Conservation (phyloP, 2,888 invertebrate species). For the Heliconius ethilla region DNA sequence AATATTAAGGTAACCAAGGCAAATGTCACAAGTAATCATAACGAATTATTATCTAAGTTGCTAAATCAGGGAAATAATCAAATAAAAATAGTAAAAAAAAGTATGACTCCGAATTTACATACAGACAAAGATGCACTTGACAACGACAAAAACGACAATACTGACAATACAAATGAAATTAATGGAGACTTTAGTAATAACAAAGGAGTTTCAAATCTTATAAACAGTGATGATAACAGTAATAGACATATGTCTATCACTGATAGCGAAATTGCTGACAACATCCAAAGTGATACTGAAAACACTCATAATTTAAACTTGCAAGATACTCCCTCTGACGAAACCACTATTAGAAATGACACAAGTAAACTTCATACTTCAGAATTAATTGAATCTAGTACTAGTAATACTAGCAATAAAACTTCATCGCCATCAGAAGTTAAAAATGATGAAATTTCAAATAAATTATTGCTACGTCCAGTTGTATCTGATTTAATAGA, state of each 20-base stretch:
- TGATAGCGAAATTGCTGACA: background rate
- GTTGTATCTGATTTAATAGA: background rate
- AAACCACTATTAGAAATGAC: background rate
- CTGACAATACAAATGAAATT: slow-evolving; percentile 12
- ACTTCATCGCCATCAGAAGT: background rate
- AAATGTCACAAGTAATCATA: slow-evolving; percentile 48
- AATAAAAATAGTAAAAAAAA: slow-evolving; percentile 71
- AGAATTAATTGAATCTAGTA: background rate
- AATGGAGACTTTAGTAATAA: slow-evolving; percentile 2
- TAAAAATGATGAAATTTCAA: background rate
- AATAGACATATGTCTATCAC: background rate
- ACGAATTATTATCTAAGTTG: slow-evolving; percentile 68
- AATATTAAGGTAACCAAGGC: slow-evolving; percentile 35
- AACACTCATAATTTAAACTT: background rate
- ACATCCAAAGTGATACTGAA: background rate
- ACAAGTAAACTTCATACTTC: background rate
- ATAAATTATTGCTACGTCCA: background rate
- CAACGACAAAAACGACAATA: slow-evolving; percentile 31
- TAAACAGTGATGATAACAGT: background rate
- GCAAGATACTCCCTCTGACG: background rate
- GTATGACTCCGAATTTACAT: slow-evolving; percentile 42
- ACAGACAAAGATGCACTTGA: slow-evolving; percentile 41
- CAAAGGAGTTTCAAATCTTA: background rate
- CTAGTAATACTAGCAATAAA: background rate
- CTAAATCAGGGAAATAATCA: slow-evolving; percentile 70